Evolutionary conservation across 37 sponge, comb jelly and placozoan species (phyloP).

Genomic region (Mnemiopsis leidyi): DNA sequence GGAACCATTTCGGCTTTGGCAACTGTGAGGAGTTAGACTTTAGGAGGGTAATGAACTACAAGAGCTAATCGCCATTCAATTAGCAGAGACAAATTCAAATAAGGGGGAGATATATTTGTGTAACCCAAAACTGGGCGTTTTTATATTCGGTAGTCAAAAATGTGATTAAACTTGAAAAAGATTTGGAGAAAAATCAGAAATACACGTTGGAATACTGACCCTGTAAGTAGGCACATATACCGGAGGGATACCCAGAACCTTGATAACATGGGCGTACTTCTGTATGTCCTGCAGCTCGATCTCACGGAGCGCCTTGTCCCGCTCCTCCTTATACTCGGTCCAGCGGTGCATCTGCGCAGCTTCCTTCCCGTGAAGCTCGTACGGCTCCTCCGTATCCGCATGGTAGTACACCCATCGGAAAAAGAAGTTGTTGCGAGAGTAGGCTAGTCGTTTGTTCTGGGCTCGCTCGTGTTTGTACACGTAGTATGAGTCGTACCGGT

Average conservation of each 20-base stretch:
- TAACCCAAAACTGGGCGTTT: too few species aligned
- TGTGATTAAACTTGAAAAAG: too few species aligned
- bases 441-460: neutral
- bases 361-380: constrained; percentile 21
- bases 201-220: neutral
- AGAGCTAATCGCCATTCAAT: neutral
- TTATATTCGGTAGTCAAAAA: too few species aligned
- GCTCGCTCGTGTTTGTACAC: neutral
- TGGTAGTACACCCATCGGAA: constrained; percentile 53
- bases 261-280: neutral
- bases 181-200: neutral
- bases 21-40: constrained; percentile 3
- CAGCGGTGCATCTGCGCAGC: constrained; percentile 59
- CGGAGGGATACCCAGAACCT: neutral
- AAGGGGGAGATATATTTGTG: too few species aligned
- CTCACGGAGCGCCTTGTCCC: neutral
- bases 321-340: constrained; percentile 49
- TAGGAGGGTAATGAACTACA: neutral
- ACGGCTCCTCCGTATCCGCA: neutral
- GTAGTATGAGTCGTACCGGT: constrained; percentile 60
- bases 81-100: neutral
- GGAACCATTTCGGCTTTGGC: constrained; percentile 64
- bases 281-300: constrained; percentile 23
- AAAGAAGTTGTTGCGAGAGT: constrained; percentile 34
- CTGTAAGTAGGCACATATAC: constrained; percentile 22